phyloP scores from a whole-genome alignment of 2,888 invertebrate species.

The Lithophane socia region DNA sequence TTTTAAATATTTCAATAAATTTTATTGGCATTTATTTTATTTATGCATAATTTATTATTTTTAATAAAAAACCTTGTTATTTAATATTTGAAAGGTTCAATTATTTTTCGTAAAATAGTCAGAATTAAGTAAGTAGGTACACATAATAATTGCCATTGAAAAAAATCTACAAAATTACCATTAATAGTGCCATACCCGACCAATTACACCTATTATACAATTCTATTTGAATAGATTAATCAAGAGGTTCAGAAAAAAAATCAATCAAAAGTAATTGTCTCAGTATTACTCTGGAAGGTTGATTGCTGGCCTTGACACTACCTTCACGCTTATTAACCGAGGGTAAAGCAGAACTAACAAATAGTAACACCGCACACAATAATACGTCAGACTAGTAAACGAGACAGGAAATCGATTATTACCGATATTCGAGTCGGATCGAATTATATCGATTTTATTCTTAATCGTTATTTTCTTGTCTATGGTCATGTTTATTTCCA shows the following conservation, averaged over 20 bases:
- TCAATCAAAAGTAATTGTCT: slow-evolving; percentile 65
- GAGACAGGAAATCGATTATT: slow-evolving; percentile 65
- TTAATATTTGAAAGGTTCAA: neutral
- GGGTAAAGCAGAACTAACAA: slow-evolving; percentile 64
- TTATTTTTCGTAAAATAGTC: neutral
- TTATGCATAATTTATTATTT: neutral
- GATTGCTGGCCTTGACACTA: slow-evolving; percentile 66
- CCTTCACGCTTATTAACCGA: slow-evolving; percentile 65
- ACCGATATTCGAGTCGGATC: slow-evolving; percentile 55
- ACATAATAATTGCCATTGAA: slow-evolving; percentile 32
- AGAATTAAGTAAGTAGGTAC: neutral
- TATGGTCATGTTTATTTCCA: slow-evolving; percentile 12
- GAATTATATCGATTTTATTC: slow-evolving; percentile 40
- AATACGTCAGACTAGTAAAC: slow-evolving; percentile 41
- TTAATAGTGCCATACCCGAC: slow-evolving; percentile 34
- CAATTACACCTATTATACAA: slow-evolving; percentile 53
- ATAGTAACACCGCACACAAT: slow-evolving; percentile 51
- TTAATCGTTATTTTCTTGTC: slow-evolving; percentile 25
- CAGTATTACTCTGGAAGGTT: slow-evolving; percentile 61
- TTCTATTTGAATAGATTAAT: slow-evolving; percentile 60
- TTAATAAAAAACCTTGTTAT: neutral
- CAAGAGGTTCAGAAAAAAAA: slow-evolving; percentile 44
- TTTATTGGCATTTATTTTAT: neutral
- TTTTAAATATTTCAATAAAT: neutral
- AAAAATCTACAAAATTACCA: slow-evolving; percentile 30